Evolutionary conservation across 2,888 invertebrate genomes (phyloP).

Genomic region (Stenichneumon culpator): DNA sequence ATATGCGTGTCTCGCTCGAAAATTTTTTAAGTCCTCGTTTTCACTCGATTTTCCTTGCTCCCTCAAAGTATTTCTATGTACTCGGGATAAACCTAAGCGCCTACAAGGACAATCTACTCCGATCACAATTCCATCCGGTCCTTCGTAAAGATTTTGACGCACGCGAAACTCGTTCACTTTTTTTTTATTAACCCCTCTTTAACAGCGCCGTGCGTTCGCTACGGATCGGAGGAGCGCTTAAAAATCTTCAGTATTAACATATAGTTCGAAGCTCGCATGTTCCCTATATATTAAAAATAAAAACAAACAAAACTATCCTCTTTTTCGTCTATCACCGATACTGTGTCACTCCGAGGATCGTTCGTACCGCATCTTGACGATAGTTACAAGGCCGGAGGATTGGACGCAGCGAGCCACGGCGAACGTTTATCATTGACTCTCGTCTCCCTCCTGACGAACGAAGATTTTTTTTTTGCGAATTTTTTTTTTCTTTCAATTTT

Average conservation of each 20-base stretch:
- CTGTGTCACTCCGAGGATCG: constrained; percentile 53
- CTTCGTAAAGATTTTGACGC: background rate
- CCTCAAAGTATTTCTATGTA: background rate
- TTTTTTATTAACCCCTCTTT: background rate
- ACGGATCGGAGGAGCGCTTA: constrained; percentile 52
- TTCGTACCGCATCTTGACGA: constrained; percentile 54
- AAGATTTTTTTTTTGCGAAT: constrained; percentile 17
- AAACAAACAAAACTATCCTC: constrained; percentile 4
- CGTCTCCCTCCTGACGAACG: constrained; percentile 20
- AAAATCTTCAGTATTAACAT: constrained; percentile 33
- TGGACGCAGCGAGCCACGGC: constrained; percentile 14
- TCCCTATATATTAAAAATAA: constrained; percentile 15
- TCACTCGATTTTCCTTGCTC: background rate
- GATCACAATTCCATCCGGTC: constrained; percentile 51
- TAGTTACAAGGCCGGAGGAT: constrained; percentile 9
- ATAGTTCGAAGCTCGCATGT: constrained; percentile 42
- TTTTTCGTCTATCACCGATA: constrained; percentile 50
- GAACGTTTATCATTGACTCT: constrained; percentile 61
- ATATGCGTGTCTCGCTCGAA: too few relatives aligned
- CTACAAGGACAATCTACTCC: background rate
- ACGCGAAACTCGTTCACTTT: constrained; percentile 12
- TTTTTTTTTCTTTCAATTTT: constrained; percentile 22
- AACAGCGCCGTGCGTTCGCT: background rate
- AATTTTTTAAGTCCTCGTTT: background rate
- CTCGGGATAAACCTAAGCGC: background rate